These are phyloP conservation scores for Panzeria rudis DNA, from an alignment of 2,888 invertebrate genomes.

Conservation along the genomic window DNA sequence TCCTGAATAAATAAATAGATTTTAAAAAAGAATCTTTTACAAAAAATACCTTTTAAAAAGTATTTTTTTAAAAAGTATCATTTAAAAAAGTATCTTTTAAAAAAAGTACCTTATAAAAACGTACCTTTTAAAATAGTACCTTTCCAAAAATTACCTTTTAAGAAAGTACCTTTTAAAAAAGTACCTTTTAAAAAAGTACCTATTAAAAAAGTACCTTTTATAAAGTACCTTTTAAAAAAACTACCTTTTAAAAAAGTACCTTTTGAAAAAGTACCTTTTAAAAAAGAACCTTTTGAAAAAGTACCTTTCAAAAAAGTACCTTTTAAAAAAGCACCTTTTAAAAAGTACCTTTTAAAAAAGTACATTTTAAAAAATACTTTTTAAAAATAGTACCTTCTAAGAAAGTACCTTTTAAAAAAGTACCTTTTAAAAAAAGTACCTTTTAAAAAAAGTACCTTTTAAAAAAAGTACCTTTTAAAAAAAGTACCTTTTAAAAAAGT, in stretches of 20 bases:
- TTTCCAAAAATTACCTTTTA: background rate
- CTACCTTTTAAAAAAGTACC: background rate
- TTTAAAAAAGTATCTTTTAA: too few relatives aligned
- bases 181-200: too few relatives aligned
- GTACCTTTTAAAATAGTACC: background rate
- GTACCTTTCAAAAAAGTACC: too few relatives aligned
- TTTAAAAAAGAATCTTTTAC: background rate
- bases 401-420: too few relatives aligned
- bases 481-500: background rate
- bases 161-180: background rate
- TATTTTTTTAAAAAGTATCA: background rate
- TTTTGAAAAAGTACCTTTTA: background rate
- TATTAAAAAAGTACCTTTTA: background rate
- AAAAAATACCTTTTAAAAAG: background rate
- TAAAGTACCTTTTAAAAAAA: background rate
- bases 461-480: background rate
- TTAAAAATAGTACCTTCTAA: background rate
- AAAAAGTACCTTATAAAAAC: too few relatives aligned
- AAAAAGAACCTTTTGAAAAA: too few relatives aligned
- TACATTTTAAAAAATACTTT: too few relatives aligned
- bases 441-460: background rate
- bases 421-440: too few relatives aligned
- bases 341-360: background rate
- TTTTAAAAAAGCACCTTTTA: background rate
- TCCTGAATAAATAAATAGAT: too few relatives aligned